Evolutionary conservation across 2,113 vertebrate genomes (phyloP), one percentile per base, ranked within the genome.

Genomic region (Tupaia chinensis): DNA sequence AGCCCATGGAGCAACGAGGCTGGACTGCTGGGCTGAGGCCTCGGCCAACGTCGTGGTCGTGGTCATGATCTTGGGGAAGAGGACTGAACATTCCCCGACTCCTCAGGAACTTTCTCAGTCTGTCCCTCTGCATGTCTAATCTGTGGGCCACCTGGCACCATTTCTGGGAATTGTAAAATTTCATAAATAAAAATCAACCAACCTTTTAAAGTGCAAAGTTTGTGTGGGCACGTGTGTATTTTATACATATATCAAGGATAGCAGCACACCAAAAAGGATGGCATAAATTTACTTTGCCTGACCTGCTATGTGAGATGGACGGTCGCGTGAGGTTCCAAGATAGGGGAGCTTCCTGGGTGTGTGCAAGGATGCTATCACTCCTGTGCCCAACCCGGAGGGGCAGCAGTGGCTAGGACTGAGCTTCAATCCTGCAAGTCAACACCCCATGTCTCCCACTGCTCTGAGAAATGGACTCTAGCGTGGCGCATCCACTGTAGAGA

Each of bases 141-240:
- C 93, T 76, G 22, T 25, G 69, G 63, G 56, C 44, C 44, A 88
- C 63, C 17, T 70, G 77, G 58, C 66, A 89, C 70, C n/a, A 86
- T 63, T 93, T 87, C 66, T 7, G 17, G 16, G 61, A 77, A 58
- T 6, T 60, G 6, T 27, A 22, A 68, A 86, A 56, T 93, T 85
- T 80, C 80, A 29, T 90, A 92, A 87, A 89, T 73, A 89, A 86
- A 97, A 90, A 96, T 17, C 81, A 95, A 76, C 70, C 73, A 87
- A 63, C 16, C 60, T 77, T 93, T 88, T 63, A 32, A 95, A 91
- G 11, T 90, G 7, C 87, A 77, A 80, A 44, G 44, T 44, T 44
- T 44, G 44, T 44, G 44, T 32, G 32, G 32, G 32, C 32, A 32
- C 32, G 32, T 44, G 44, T 44, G 44, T 44, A 44, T 44, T 44